phyloP scores from a whole-genome alignment of 2,888 invertebrate genomes.

The Pterobdella sp. region DNA sequence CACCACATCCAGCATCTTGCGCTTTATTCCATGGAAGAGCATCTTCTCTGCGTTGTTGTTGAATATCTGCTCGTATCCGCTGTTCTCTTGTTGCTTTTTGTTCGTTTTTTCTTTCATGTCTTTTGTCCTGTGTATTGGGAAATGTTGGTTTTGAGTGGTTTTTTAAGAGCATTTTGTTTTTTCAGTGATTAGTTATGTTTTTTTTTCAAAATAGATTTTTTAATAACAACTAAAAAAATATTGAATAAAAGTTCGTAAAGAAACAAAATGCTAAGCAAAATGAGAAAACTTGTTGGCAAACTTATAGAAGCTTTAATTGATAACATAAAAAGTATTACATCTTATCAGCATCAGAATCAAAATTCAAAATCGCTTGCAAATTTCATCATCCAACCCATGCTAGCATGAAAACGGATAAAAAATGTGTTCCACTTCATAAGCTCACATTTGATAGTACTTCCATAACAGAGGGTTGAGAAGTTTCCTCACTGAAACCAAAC shows the following conservation, averaged over 20 bases:
- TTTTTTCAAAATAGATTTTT: too few species aligned
- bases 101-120: slow-evolving; percentile 1
- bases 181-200: too few species aligned
- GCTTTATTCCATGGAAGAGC: slow-evolving; percentile 41
- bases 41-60: slow-evolving; percentile 31
- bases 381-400: not conserved
- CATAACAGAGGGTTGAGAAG: slow-evolving; percentile 38
- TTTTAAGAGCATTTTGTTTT: not conserved
- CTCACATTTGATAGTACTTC: slow-evolving; percentile 37
- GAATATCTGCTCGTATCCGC: not conserved
- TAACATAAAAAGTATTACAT: not conserved
- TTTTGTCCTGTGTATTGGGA: not conserved
- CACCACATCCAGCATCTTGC: slow-evolving; percentile 39
- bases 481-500: slow-evolving; percentile 26
- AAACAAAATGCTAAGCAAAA: too few species aligned
- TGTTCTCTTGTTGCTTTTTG: not conserved
- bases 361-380: not conserved
- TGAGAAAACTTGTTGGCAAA: too few species aligned
- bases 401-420: slow-evolving; percentile 10
- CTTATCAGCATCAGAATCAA: not conserved
- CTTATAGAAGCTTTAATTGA: not conserved
- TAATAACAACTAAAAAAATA: too few species aligned
- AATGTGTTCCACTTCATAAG: not conserved
- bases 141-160: not conserved
- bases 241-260: too few species aligned